Evolutionary conservation across 2,797 vertebrate genomes (phyloP), one percentile per base, ranked within the genome.

Genomic region (Arremon aurantiirostris): DNA sequence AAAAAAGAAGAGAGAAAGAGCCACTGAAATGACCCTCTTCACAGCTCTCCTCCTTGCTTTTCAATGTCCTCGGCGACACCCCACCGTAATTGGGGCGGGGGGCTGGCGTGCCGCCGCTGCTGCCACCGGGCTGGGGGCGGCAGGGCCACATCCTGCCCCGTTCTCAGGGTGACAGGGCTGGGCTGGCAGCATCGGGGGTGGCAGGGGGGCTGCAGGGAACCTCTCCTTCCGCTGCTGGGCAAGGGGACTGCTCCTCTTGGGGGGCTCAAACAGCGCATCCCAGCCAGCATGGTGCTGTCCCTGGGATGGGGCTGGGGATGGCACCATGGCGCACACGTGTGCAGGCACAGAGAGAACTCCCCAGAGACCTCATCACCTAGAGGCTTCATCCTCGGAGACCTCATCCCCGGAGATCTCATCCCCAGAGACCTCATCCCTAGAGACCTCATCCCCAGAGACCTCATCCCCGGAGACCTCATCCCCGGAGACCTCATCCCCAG

Each of bases 11-110:
- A 64, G 37, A 60, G 59, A 64, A 64, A 64, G 61, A 44, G 41
- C 41, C 61, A 64, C 61, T 97, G 84, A 97, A 97, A 90, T 95
- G 97, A 96, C 97, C 97, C 97, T 97, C 95, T 97, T 97, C 97
- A 98, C 91, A 83, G 94, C 94, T 93, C 97, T 96, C 91, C 93
- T 96, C 93, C 94, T 65, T 96, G 94, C 95, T 93, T 96, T 96
- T 95, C 96, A 96, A 94, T 92, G 96, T 94, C 94, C 90, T 92
- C 96, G 72, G 90, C 27, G 87, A 96, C 97, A 97, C 87, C 96
- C 89, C 93, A 19, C 84, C 91, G 88, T 96, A 97, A 97, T 93
- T 34, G 55, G 75, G 94, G 96, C 6, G 34, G 87, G 88, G 86
- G 87, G 80, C 89, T 94, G 92, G 91, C 53, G 42, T 86, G 94